These are phyloP conservation scores for Andrena trimmerana DNA, from an alignment of 2,888 invertebrate genomes.

Conservation along the genomic window DNA sequence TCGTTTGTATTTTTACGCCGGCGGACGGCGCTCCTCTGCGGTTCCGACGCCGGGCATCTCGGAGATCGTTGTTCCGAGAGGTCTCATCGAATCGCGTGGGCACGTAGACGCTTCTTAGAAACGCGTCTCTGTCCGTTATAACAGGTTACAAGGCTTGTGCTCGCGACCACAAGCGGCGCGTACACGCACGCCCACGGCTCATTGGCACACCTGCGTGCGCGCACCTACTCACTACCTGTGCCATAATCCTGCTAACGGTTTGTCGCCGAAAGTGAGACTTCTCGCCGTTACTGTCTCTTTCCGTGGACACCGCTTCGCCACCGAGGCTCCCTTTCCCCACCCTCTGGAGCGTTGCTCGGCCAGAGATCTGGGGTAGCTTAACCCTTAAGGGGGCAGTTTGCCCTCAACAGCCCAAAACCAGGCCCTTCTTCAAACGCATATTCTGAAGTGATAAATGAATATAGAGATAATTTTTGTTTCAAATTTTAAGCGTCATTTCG, in stretches of 20 bases:
- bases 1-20: background rate
- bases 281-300: constrained; percentile 62
- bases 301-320: constrained; percentile 32
- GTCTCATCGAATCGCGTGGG: constrained; percentile 42
- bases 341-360: background rate
- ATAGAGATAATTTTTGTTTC: too few species aligned
- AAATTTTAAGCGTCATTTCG: too few species aligned
- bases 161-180: constrained; percentile 43
- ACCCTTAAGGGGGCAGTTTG: too few species aligned
- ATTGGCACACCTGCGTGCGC: constrained; percentile 34
- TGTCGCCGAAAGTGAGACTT: constrained; percentile 75
- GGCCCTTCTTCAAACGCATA: too few species aligned
- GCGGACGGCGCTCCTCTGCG: background rate
- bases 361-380: too few species aligned
- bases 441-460: too few species aligned
- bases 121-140: constrained; percentile 65
- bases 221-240: constrained; percentile 37
- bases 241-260: constrained; percentile 70
- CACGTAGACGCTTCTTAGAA: constrained; percentile 52
- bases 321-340: background rate
- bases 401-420: too few species aligned
- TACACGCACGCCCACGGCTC: constrained; percentile 47
- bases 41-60: background rate
- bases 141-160: constrained; percentile 71
- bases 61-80: background rate